Evolutionary conservation across 1,140 invertebrate species (phyloP).

Genomic region (Wasmannia auropunctata): DNA sequence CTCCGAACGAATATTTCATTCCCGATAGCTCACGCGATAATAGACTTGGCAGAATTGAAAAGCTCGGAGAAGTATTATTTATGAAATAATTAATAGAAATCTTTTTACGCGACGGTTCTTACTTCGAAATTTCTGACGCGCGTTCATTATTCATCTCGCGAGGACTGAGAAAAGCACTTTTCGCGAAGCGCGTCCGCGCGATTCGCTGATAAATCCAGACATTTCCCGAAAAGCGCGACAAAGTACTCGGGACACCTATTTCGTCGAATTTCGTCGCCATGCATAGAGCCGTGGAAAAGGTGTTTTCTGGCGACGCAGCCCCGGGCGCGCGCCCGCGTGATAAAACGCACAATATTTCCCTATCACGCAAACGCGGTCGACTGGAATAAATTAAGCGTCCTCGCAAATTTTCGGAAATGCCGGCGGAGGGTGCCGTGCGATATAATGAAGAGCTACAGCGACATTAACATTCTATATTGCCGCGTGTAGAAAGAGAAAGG

Average conservation of each 20-base stretch:
- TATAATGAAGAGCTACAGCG: conserved; percentile 57
- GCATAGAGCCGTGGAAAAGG: conserved; percentile 19
- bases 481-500: conserved; percentile 19
- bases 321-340: conserved; percentile 1
- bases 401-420: conserved; percentile 55
- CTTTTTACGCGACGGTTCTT: not conserved
- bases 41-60: not conserved
- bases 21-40: not conserved
- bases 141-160: not conserved
- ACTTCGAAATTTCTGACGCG: not conserved
- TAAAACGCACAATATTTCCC: conserved; percentile 57
- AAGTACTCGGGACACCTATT: not conserved
- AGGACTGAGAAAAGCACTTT: not conserved
- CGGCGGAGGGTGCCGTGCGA: not conserved
- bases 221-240: conserved; percentile 14
- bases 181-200: not conserved
- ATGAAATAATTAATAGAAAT: not conserved
- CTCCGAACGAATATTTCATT: not conserved
- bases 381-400: conserved; percentile 51
- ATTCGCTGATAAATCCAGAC: conserved; percentile 6
- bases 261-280: conserved; percentile 3
- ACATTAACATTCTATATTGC: conserved; percentile 55
- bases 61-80: not conserved
- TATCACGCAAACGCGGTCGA: conserved; percentile 30
- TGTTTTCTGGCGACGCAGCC: not conserved